A percentile compares a stretch with the other conserved stretches of the same genome.
These are phyloP conservation scores for Leuctra nigra DNA, from an alignment of 2,888 invertebrate genomes.

Conservation along the genomic window DNA sequence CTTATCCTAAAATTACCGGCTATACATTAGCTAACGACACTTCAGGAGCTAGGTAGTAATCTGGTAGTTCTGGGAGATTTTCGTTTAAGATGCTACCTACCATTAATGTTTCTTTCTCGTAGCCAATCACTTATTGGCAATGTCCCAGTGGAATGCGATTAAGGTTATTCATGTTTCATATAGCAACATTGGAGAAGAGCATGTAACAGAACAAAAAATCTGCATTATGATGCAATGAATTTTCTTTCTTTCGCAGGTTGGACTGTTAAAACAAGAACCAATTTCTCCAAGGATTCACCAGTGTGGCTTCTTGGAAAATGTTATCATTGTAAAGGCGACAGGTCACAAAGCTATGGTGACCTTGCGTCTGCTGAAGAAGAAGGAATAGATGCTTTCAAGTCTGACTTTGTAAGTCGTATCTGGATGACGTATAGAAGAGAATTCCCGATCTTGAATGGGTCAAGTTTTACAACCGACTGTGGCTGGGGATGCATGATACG, in stretches of 20 bases:
- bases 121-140: too few relatives aligned
- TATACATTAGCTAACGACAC: too few relatives aligned
- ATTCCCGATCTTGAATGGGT: slow-evolving; percentile 74
- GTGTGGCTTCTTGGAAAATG: slow-evolving; percentile 80
- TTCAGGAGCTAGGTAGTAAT: too few relatives aligned
- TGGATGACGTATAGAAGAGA: slow-evolving; percentile 87
- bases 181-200: too few relatives aligned
- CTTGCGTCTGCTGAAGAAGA: slow-evolving; percentile 17
- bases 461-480: slow-evolving; percentile 80
- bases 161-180: too few relatives aligned
- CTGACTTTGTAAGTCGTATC: slow-evolving; percentile 73
- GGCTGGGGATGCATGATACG: slow-evolving; percentile 91
- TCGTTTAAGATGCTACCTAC: too few relatives aligned
- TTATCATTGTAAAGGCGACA: slow-evolving; percentile 61
- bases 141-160: too few relatives aligned
- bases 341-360: background rate
- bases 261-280: slow-evolving; percentile 70
- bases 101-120: too few relatives aligned
- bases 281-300: slow-evolving; percentile 77
- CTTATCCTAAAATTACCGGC: too few relatives aligned
- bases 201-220: too few relatives aligned
- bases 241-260: slow-evolving; percentile 46
- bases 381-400: slow-evolving; percentile 76
- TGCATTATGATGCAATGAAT: too few relatives aligned
- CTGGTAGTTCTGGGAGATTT: too few relatives aligned